Evolutionary conservation across 2,113 vertebrate genomes (phyloP).

Genomic region (Riparia riparia): DNA sequence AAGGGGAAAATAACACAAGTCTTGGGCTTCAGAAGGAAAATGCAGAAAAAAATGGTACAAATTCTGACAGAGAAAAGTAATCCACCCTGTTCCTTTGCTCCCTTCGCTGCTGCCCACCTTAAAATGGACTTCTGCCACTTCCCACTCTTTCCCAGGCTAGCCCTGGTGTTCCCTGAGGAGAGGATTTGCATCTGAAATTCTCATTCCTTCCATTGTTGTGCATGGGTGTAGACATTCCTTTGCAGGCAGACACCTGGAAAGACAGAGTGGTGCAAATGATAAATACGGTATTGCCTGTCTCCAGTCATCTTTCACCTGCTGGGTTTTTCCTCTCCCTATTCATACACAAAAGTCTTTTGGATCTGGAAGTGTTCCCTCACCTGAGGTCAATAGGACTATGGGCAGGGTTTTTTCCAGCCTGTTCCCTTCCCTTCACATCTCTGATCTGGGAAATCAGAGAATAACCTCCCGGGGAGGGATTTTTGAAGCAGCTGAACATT

Average conservation of each 20-base stretch:
- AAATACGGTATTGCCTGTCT: neutral
- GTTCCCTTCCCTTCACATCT: neutral
- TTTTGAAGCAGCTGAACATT: neutral
- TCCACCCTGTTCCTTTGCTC: neutral
- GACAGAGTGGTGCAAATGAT: neutral
- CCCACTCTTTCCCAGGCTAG: neutral
- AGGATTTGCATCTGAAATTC: neutral
- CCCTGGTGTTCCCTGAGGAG: neutral
- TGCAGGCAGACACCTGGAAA: neutral
- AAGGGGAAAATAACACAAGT: neutral
- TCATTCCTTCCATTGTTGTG: neutral
- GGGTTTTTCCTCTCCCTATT: neutral
- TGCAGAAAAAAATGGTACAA: neutral
- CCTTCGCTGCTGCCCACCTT: accelerated
- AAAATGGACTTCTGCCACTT: neutral
- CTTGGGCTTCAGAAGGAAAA: neutral
- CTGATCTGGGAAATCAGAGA: neutral
- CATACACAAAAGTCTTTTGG: neutral
- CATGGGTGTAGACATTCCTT: neutral
- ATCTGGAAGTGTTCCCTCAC: neutral
- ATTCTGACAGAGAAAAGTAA: neutral
- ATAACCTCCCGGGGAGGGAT: accelerated
- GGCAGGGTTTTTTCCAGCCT: neutral
- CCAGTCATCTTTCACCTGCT: neutral
- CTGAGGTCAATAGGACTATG: neutral